These are phyloP conservation scores for Myanophis thanlyinensis DNA, from an alignment of 2,113 vertebrate species.

Conservation along the genomic window DNA sequence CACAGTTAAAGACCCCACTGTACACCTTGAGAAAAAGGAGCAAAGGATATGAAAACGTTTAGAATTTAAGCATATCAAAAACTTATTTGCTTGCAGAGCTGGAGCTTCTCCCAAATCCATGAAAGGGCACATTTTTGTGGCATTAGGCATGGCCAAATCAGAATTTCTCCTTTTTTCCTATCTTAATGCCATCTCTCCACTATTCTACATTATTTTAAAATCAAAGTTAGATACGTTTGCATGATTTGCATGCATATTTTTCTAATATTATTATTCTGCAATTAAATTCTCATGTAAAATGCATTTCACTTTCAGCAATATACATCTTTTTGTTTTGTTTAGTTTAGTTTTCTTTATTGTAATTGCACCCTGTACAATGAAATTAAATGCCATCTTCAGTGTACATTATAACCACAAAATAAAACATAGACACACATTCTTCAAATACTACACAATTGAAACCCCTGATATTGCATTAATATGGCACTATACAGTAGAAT, in stretches of 20 bases:
- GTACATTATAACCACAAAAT: no score
- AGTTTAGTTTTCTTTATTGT: no score
- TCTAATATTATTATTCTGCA: neutral
- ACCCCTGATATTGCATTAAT: no score
- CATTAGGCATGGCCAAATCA: neutral
- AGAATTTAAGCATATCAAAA: constrained; percentile 32
- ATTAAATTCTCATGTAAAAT: neutral
- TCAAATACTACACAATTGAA: no score
- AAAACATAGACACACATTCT: no score
- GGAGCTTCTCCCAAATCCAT: constrained; percentile 23
- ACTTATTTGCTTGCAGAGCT: constrained; percentile 47
- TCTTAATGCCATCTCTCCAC: neutral
- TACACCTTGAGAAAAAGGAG: constrained; percentile 58
- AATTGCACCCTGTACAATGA: no score
- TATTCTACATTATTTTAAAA: neutral
- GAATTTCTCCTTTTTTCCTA: neutral
- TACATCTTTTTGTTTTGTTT: neutral
- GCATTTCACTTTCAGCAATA: neutral
- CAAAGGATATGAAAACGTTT: constrained; percentile 34
- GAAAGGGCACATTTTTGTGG: constrained; percentile 32
- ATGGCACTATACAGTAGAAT: no score
- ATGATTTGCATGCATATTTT: neutral
- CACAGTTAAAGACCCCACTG: constrained; percentile 48
- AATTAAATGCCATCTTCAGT: no score
- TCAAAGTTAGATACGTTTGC: neutral